These are phyloP conservation scores for Temnothorax rugatulus DNA, from an alignment of 2,888 invertebrate species.

Conservation along the genomic window DNA sequence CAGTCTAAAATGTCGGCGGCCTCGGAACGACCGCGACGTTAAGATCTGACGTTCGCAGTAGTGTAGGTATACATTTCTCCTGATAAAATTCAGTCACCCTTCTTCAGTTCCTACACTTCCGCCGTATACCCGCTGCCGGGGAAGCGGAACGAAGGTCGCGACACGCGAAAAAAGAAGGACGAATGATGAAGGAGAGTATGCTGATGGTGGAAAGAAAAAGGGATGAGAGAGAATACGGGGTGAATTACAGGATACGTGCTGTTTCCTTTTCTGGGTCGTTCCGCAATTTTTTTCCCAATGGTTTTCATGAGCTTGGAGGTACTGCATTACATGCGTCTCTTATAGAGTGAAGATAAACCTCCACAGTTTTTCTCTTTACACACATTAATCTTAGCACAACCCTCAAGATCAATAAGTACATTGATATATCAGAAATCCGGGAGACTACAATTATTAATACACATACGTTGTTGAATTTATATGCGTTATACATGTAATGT, in stretches of 20 bases:
- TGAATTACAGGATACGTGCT: conserved; percentile 46
- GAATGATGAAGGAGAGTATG: conserved; percentile 14
- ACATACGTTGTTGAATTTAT: neutral
- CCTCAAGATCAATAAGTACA: neutral
- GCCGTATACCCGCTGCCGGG: neutral
- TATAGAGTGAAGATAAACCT: neutral
- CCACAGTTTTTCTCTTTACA: neutral
- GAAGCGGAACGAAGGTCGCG: conserved; percentile 6
- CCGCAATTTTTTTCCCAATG: conserved; percentile 25
- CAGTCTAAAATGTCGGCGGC: conserved; percentile 51
- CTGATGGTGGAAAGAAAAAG: neutral
- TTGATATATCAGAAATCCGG: neutral
- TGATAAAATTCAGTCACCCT: conserved; percentile 46
- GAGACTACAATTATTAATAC: neutral
- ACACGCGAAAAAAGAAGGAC: neutral
- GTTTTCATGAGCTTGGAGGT: conserved; percentile 9
- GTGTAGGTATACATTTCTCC: conserved; percentile 9
- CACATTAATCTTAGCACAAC: neutral
- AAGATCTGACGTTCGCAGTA: conserved; percentile 44
- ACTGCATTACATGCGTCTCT: conserved; percentile 2
- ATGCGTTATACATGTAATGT: too few species aligned
- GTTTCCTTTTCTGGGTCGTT: conserved; percentile 21
- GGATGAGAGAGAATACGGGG: conserved; percentile 11
- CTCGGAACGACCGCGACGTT: conserved; percentile 46
- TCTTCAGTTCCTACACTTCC: conserved; percentile 28